phyloP scores from a whole-genome alignment of 2,113 vertebrate genomes.

The Chlorocebus sabaeus region DNA sequence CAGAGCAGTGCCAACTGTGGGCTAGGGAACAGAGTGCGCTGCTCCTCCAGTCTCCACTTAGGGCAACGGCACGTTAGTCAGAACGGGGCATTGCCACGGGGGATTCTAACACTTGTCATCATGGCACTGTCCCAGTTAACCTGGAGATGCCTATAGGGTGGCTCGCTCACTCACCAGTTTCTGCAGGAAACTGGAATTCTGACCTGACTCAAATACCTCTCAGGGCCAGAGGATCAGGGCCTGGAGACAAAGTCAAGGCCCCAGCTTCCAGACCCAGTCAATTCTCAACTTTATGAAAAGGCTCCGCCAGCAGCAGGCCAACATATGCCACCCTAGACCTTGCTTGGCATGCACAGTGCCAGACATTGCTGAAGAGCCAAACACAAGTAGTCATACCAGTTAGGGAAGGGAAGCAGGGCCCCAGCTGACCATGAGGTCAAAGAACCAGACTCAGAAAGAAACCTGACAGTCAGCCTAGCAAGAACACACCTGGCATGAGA shows the following conservation, averaged over 20 bases:
- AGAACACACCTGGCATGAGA: background rate
- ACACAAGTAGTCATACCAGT: background rate
- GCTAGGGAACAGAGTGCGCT: background rate
- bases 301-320: background rate
- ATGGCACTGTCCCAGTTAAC: background rate
- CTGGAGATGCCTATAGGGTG: background rate
- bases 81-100: background rate
- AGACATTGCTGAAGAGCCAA: background rate
- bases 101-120: background rate
- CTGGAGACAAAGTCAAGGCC: background rate
- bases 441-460: background rate
- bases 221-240: background rate
- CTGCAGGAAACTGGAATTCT: constrained; percentile 4
- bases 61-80: background rate
- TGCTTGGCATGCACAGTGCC: background rate
- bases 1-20: background rate
- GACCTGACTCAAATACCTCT: background rate
- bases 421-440: background rate
- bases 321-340: background rate
- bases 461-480: background rate
- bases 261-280: background rate
- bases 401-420: background rate
- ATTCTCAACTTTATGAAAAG: background rate
- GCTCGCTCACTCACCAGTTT: background rate
- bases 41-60: background rate